Evolutionary conservation across 2,888 invertebrate genomes (phyloP).

Genomic region (Morpho deidamia): DNA sequence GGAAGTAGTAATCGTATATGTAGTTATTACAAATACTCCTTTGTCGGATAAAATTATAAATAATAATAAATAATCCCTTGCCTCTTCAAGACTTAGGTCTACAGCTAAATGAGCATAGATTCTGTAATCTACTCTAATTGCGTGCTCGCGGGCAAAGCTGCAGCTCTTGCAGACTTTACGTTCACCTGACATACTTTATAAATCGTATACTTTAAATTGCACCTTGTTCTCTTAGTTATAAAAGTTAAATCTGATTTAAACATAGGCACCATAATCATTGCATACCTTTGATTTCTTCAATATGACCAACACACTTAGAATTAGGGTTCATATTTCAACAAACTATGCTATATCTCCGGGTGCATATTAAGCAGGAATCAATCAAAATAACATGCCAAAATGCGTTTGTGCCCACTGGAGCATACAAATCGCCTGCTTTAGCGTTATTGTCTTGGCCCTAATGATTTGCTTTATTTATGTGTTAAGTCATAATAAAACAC

Average conservation of each 20-base stretch:
- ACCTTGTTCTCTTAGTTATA: constrained; percentile 16
- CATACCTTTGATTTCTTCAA: constrained; percentile 8
- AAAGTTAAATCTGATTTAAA: constrained; percentile 13
- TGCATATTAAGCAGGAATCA: constrained; percentile 46
- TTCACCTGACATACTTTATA: constrained; percentile 32
- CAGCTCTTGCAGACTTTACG: constrained; percentile 48
- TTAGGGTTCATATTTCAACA: constrained; percentile 28
- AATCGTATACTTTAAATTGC: constrained; percentile 32
- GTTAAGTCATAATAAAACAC: constrained; percentile 11
- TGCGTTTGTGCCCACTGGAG: constrained; percentile 39
- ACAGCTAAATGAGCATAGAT: constrained; percentile 36
- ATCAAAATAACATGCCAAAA: constrained; percentile 43
- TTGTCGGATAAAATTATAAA: neutral
- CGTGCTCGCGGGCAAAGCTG: constrained; percentile 49
- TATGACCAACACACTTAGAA: constrained; percentile 2
- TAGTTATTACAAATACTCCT: neutral
- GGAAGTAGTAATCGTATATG: too few species aligned
- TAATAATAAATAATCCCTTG: constrained; percentile 16
- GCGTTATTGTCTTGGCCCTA: constrained; percentile 43
- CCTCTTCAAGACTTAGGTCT: constrained; percentile 24
- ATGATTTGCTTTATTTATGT: constrained; percentile 34
- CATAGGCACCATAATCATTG: constrained; percentile 17
- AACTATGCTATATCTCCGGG: constrained; percentile 29
- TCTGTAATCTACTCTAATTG: constrained; percentile 44
- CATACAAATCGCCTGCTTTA: constrained; percentile 51